These are phyloP conservation scores for Cebidichthys violaceus DNA, from an alignment of 2,113 vertebrate genomes.

Conservation along the genomic window DNA sequence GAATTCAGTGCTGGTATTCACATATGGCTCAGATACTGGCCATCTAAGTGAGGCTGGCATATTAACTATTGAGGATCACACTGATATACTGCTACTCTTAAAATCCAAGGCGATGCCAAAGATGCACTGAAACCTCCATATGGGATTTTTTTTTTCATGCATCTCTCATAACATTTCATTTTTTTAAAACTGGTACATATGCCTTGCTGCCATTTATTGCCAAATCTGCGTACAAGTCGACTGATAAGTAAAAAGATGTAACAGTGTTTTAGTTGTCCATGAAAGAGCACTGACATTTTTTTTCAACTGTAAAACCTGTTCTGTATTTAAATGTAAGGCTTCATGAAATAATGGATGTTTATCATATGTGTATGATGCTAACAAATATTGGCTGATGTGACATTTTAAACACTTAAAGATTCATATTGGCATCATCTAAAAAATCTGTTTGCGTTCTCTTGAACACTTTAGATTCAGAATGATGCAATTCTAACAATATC, in stretches of 20 bases:
- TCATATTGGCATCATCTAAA: not conserved
- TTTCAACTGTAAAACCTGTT: not conserved
- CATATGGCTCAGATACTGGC: constrained; percentile 49
- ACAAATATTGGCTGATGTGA: not conserved
- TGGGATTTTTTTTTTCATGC: constrained; percentile 16
- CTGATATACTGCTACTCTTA: constrained; percentile 37
- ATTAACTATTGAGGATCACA: constrained; percentile 10
- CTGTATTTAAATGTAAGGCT: not conserved
- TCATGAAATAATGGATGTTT: not conserved
- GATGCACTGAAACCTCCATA: not conserved
- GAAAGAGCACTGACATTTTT: not conserved
- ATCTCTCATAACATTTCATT: not conserved
- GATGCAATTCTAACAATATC: not conserved
- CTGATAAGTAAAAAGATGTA: not conserved
- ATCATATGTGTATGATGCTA: not conserved
- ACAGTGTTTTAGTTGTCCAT: not conserved
- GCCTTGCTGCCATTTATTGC: not conserved
- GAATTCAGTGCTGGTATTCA: constrained; percentile 33
- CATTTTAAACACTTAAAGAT: not conserved
- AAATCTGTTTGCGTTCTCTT: not conserved
- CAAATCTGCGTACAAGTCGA: not conserved
- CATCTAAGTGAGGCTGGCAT: constrained; percentile 19
- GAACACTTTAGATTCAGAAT: not conserved
- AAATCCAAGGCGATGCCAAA: constrained; percentile 16
- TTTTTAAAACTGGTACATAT: not conserved